Conservation (phyloP, 2,797 vertebrate species). For the Denticeps clupeoides region DNA sequence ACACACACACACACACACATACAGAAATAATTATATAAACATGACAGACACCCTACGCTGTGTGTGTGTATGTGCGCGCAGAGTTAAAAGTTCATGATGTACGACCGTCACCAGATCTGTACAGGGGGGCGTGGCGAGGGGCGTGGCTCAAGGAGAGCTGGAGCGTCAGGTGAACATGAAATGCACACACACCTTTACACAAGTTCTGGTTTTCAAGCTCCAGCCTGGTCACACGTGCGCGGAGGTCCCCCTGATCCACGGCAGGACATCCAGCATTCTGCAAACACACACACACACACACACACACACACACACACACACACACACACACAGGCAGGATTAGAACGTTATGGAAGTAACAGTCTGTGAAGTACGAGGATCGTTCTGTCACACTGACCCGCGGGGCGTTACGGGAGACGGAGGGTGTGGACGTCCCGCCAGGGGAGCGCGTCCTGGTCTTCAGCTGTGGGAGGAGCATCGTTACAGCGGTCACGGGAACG, state of each 20-base stretch:
- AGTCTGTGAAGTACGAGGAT: not conserved
- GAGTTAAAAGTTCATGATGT: constrained; percentile 25
- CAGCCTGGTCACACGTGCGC: constrained; percentile 70
- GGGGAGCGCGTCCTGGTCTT: too few species aligned
- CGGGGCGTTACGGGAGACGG: too few species aligned
- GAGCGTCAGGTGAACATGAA: not conserved
- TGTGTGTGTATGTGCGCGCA: constrained; percentile 41
- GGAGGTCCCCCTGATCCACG: constrained; percentile 68
- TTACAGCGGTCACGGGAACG: not conserved
- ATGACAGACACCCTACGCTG: too few species aligned
- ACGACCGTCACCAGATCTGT: constrained; percentile 1
- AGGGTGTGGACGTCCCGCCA: too few species aligned
- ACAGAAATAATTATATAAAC: too few species aligned
- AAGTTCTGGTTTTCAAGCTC: constrained; percentile 83
- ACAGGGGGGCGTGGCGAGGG: not conserved
- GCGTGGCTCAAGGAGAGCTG: not conserved
- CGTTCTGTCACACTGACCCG: too few species aligned
- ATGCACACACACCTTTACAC: constrained; percentile 45
- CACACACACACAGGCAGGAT: too few species aligned
- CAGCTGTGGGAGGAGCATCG: too few species aligned
- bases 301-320: not conserved
- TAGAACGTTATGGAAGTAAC: not conserved
- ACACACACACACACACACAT: constrained; percentile 59
- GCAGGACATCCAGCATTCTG: not conserved
- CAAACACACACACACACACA: not conserved